Percentiles rank a stretch among this genome's conserved stretches.
phyloP scores from a whole-genome alignment of 2,888 invertebrate species.

The Dilophus febrilis region DNA sequence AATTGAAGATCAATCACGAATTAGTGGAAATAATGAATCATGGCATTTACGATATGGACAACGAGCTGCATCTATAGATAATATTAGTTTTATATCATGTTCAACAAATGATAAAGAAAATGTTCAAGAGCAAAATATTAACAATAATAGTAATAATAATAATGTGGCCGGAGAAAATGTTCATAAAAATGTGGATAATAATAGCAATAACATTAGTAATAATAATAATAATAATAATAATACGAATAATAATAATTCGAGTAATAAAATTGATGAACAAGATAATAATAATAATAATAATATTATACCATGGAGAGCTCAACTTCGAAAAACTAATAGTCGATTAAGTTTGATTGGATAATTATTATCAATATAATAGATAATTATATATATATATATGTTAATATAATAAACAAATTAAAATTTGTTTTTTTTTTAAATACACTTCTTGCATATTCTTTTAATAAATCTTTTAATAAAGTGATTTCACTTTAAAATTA shows the following conservation, averaged over 20 bases:
- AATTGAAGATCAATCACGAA: slow-evolving; percentile 38
- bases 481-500: too few relatives aligned
- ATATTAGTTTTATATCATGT: slow-evolving; percentile 33
- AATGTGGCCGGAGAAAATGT: slow-evolving; percentile 14
- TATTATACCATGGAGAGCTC: slow-evolving; percentile 80
- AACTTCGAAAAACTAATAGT: slow-evolving; percentile 77
- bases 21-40: slow-evolving; percentile 20
- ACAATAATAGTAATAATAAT: slow-evolving; percentile 26
- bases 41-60: slow-evolving; percentile 27
- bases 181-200: slow-evolving; percentile 9
- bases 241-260: slow-evolving; percentile 7
- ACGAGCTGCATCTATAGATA: slow-evolving; percentile 45
- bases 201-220: slow-evolving; percentile 4
- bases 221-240: slow-evolving; percentile 1
- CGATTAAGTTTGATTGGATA: slow-evolving; percentile 65
- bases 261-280: slow-evolving; percentile 36
- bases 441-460: too few relatives aligned
- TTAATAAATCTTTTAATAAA: too few relatives aligned
- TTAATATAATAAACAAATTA: too few relatives aligned
- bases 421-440: too few relatives aligned
- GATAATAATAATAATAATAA: too few relatives aligned
- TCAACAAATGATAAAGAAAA: slow-evolving; percentile 18
- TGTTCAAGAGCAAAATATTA: slow-evolving; percentile 18
- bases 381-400: too few relatives aligned
- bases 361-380: slow-evolving; percentile 4